Percentiles rank a stretch among this genome's conserved stretches.
Evolutionary conservation across 2,113 vertebrate genomes (phyloP).

Genomic region (Probosciger aterrimus): DNA sequence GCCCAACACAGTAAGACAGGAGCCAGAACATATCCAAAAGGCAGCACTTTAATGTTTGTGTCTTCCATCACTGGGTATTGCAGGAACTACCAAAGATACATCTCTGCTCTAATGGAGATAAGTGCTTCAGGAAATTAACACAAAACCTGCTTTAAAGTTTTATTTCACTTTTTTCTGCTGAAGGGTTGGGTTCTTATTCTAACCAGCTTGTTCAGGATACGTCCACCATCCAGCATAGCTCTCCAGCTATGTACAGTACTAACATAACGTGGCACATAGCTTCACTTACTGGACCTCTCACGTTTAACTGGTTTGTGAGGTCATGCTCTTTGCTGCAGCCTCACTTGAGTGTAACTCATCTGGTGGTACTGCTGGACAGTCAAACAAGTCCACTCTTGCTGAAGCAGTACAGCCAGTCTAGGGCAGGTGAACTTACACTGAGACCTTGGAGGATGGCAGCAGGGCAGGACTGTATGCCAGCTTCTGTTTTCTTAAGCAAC

Average conservation of each 20-base stretch:
- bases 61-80: neutral
- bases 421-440: neutral
- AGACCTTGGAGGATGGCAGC: neutral
- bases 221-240: neutral
- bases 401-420: neutral
- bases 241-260: neutral
- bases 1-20: neutral
- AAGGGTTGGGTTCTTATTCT: slow-evolving; percentile 15
- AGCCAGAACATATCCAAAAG: slow-evolving; percentile 17
- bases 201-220: neutral
- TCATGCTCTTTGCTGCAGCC: neutral
- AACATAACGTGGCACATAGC: neutral
- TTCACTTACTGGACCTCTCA: neutral
- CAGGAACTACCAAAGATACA: neutral
- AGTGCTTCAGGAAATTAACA: slow-evolving; percentile 46
- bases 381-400: neutral
- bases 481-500: neutral
- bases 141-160: slow-evolving; percentile 42
- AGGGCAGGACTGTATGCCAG: neutral
- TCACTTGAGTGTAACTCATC: neutral
- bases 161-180: slow-evolving; percentile 46
- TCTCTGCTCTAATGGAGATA: slow-evolving; percentile 61
- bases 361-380: neutral
- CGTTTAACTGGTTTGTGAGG: neutral
- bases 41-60: neutral